Conservation (phyloP, 2,113 vertebrate species). For the Sprattus sprattus region DNA sequence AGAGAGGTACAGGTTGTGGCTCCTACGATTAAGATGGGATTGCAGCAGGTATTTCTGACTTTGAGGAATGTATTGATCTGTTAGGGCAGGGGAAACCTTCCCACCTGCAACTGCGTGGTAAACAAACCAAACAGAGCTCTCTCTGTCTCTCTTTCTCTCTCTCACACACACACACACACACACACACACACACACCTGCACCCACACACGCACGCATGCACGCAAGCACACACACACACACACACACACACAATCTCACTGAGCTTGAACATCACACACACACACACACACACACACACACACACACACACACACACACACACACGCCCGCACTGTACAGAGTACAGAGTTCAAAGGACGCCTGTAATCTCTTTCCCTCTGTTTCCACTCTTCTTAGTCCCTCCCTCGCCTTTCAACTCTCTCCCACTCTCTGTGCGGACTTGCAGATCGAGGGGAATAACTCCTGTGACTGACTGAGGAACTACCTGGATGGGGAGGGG, state of each 20-base stretch:
- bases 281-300: conserved; percentile 21
- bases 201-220: not conserved
- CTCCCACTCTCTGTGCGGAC: not conserved
- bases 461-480: not conserved
- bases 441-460: not conserved
- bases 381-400: not conserved
- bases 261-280: too few species aligned
- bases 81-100: not conserved
- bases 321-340: too few species aligned
- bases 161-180: not conserved
- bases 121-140: not conserved
- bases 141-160: not conserved
- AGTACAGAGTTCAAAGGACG: conserved; percentile 14
- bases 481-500: not conserved
- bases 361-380: not conserved
- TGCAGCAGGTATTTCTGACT: not conserved
- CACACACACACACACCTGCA: too few species aligned
- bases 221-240: not conserved
- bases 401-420: not conserved
- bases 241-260: conserved; percentile 10
- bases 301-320: not conserved
- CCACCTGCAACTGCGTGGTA: not conserved
- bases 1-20: not conserved
- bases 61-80: conserved; percentile 16
- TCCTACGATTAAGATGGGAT: not conserved